phyloP scores from a whole-genome alignment of 2,888 invertebrate genomes.

The Schizotus pectinicornis region DNA sequence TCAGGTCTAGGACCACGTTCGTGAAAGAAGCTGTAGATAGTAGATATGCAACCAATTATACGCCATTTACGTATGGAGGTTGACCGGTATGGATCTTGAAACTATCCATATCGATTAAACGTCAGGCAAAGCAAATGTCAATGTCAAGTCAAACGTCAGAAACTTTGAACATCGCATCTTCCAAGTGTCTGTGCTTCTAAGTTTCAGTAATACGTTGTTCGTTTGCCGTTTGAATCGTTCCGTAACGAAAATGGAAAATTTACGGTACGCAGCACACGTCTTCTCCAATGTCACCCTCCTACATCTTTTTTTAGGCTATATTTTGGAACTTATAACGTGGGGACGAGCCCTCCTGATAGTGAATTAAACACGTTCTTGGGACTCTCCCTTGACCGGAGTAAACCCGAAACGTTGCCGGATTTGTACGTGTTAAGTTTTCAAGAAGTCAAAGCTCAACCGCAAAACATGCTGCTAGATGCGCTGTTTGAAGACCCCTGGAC shows the following conservation, averaged over 20 bases:
- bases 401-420: conserved; percentile 74
- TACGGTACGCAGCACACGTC: conserved; percentile 35
- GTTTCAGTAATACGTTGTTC: not conserved
- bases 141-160: too few species aligned
- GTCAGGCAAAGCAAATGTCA: not conserved
- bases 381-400: conserved; percentile 65
- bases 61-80: not conserved
- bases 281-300: conserved; percentile 41
- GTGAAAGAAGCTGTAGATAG: not conserved
- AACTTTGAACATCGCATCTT: not conserved
- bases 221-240: not conserved
- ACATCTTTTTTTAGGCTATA: conserved; percentile 75
- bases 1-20: too few species aligned
- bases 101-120: not conserved
- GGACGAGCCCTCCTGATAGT: conserved; percentile 77
- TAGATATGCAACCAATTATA: not conserved
- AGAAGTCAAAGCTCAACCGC: conserved; percentile 89
- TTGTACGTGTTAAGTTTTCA: conserved; percentile 86
- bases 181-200: not conserved
- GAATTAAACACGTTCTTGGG: conserved; percentile 73
- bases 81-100: not conserved
- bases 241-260: conserved; percentile 39
- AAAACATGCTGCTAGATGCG: conserved; percentile 80
- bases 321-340: conserved; percentile 91
- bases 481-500: conserved; percentile 89